Conservation (phyloP, 2,113 vertebrate species). For the Podilymbus podiceps region DNA sequence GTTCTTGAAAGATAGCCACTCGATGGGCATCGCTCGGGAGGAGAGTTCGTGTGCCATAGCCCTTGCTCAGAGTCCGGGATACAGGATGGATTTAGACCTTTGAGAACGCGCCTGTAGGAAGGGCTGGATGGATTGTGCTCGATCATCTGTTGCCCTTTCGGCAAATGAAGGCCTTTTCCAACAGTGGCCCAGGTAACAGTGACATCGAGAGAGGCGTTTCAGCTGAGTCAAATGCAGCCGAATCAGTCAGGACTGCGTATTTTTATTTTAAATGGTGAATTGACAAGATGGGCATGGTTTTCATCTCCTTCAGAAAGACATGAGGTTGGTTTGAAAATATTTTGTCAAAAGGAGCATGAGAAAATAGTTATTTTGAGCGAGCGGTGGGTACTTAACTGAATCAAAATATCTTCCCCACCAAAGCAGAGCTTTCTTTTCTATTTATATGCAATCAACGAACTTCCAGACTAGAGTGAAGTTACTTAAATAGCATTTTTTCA, state of each 20-base stretch:
- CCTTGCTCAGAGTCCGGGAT: background rate
- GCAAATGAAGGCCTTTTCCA: background rate
- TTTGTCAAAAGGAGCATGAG: background rate
- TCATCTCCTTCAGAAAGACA: background rate
- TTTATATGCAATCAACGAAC: background rate
- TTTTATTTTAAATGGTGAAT: background rate
- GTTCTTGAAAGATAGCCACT: background rate
- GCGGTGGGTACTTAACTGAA: background rate
- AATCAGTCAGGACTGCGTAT: background rate
- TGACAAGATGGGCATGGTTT: background rate
- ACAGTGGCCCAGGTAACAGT: background rate
- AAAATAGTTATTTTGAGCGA: background rate
- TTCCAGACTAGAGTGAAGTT: background rate
- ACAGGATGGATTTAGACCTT: background rate
- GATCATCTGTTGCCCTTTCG: background rate
- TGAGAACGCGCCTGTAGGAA: background rate
- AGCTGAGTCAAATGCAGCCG: background rate
- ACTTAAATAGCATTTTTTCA: background rate
- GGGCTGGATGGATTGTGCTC: background rate
- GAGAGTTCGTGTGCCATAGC: no score
- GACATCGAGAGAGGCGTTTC: background rate
- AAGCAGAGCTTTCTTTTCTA: background rate
- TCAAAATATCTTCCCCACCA: background rate
- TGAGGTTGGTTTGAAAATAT: background rate
- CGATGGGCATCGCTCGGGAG: background rate